Evolutionary conservation across 2,113 vertebrate genomes (phyloP).

Genomic region (Podarcis raffonei): DNA sequence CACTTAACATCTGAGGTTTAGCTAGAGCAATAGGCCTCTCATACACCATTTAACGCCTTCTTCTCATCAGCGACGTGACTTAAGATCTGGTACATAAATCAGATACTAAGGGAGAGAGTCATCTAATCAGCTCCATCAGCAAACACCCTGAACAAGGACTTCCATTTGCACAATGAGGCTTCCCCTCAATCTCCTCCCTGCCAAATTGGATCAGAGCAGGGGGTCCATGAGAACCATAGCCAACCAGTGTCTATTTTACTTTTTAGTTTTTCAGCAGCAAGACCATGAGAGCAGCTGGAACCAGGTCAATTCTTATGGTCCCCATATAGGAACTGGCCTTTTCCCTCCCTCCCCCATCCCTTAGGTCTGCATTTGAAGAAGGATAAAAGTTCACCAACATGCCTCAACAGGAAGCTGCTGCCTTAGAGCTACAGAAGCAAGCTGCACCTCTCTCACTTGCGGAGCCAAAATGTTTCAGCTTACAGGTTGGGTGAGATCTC

Average conservation of each 20-base stretch:
- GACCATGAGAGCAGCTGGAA: background rate
- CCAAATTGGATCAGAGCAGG: background rate
- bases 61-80: background rate
- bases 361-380: constrained; percentile 27
- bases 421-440: background rate
- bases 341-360: constrained; percentile 9
- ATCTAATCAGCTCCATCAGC: too few relatives aligned
- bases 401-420: constrained; percentile 41
- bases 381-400: constrained; percentile 68
- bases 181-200: too few relatives aligned
- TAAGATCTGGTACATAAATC: background rate
- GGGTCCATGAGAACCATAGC: background rate
- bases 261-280: fast-evolving
- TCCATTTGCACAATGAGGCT: too few relatives aligned
- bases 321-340: background rate
- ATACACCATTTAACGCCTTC: background rate
- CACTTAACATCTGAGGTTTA: background rate
- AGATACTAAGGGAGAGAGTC: background rate
- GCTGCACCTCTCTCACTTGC: constrained; percentile 1
- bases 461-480: constrained; percentile 9
- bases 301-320: constrained; percentile 18
- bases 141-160: too few relatives aligned
- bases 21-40: background rate
- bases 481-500: constrained; percentile 25
- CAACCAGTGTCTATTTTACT: background rate